These are phyloP conservation scores for Saccostrea cuccullata DNA, from an alignment of 1,140 invertebrate species.

Conservation along the genomic window DNA sequence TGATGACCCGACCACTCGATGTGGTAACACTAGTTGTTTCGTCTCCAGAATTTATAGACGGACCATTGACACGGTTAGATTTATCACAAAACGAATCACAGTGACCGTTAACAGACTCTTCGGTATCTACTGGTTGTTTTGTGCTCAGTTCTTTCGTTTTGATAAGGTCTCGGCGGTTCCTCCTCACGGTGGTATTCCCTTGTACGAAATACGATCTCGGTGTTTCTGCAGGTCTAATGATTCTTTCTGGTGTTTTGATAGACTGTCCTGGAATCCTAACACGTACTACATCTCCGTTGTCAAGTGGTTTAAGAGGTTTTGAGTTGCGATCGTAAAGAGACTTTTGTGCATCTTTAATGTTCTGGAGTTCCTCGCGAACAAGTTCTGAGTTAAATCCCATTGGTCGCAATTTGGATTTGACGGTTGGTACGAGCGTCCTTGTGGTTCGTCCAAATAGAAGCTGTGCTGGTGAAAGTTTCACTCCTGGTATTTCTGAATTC, in stretches of 20 bases:
- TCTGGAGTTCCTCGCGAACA: neutral
- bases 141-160: slow-evolving; percentile 4
- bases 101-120: neutral
- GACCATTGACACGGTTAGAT: neutral
- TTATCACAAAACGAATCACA: neutral
- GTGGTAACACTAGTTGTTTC: neutral
- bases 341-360: neutral
- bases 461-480: slow-evolving; percentile 49
- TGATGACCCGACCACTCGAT: slow-evolving; percentile 2
- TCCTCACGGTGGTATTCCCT: slow-evolving; percentile 19
- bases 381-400: neutral
- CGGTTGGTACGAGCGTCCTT: slow-evolving; percentile 37
- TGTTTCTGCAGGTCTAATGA: slow-evolving; percentile 3
- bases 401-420: neutral
- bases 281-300: slow-evolving; percentile 11
- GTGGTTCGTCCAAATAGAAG: slow-evolving; percentile 51
- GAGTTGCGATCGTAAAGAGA: neutral
- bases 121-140: neutral
- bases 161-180: slow-evolving; percentile 8
- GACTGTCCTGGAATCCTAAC: slow-evolving; percentile 17
- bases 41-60: neutral
- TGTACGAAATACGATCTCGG: neutral
- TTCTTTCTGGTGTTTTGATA: slow-evolving; percentile 27
- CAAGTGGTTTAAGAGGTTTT: slow-evolving; percentile 4
- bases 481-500: slow-evolving; percentile 48